Base-by-base conservation (phyloP, 1,140 invertebrate species). In the Steinernema khuongi region DNA sequence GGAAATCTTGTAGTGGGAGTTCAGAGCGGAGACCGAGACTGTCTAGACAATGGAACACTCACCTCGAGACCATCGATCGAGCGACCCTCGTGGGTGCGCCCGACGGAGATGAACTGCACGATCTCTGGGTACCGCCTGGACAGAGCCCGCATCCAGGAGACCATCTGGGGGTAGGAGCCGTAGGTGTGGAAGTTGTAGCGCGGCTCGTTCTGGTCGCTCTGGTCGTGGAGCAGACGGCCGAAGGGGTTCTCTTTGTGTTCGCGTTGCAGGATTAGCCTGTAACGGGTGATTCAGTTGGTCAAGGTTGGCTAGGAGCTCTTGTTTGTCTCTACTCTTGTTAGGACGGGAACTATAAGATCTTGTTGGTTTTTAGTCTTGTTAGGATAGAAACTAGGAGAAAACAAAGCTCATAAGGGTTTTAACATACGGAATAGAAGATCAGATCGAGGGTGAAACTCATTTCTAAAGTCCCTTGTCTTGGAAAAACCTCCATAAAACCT, bases 11-110 rank as follows among this genome's bases (percentile, higher is more conserved):
- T 11, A 26, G 19, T 26, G 29, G 0, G 22, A 4, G 26, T 19
- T 72, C n/a, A 72, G 29, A 72, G n/a, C 28, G 19, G 26, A 31
- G 31, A 43, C 44, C 4, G 22, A 18, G 18, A 74, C 30, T n/a
- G 19, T 81, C 71, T 32, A 32, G 73, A 71, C 22, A 1, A 36
- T 43, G 28, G 11, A 1, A 50, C 70, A 79, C 71, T 28, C 22
- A 83, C 81, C 78, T 83, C 82, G 18, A 84, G 31, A n/a, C 83
- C 82, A 69, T 84, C 83, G 68, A 84, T 84, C 19, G 72, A 71
- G 14, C 83, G 71, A 22, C 82, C 82, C 73, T 84, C 83, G 60
- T 84, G 84, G 1, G 77, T 75, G 28, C 74, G 74, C 19, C 83
- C 83, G 69, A 84, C 85, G 4, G 83, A 79, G 41, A 85, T 84